A percentile compares a stretch with the other conserved stretches of the same genome.
These are phyloP conservation scores for Scolanthus callimorphus DNA, from an alignment of 92 coral and sea anemone species.

Conservation along the genomic window DNA sequence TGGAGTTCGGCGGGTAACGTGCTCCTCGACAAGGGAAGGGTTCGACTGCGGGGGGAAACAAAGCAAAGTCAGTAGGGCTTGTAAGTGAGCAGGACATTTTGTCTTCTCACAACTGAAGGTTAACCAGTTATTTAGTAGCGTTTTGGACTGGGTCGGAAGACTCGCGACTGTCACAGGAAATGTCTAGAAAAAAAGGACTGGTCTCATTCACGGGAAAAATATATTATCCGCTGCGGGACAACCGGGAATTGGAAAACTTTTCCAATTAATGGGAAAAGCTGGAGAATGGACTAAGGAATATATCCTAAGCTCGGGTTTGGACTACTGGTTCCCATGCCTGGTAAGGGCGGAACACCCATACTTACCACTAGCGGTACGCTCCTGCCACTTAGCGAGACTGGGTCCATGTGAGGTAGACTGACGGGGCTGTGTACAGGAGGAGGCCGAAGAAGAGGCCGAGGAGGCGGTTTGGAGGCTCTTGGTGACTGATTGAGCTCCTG, in stretches of 20 bases:
- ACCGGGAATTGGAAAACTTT: too few relatives aligned
- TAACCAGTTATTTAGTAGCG: too few relatives aligned
- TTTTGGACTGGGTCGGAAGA: too few relatives aligned
- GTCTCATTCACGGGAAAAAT: too few relatives aligned
- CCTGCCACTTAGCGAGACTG: constrained; percentile 78
- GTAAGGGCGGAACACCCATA: not conserved
- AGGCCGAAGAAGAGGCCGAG: constrained; percentile 17
- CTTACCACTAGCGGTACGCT: constrained; percentile 87
- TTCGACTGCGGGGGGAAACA: constrained; percentile 8
- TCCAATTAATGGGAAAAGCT: constrained; percentile 26
- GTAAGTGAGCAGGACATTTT: not conserved
- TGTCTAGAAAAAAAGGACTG: too few relatives aligned
- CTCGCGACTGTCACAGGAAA: too few relatives aligned
- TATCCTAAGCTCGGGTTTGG: not conserved
- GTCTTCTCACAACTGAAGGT: not conserved
- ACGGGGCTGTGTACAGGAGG: constrained; percentile 43
- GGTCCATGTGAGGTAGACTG: constrained; percentile 84
- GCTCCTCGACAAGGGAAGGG: constrained; percentile 20
- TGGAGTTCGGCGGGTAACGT: too few relatives aligned
- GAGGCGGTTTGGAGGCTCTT: constrained; percentile 52
- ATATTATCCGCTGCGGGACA: too few relatives aligned
- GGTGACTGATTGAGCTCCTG: constrained; percentile 61
- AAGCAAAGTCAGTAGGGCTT: too few relatives aligned
- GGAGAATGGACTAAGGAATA: constrained; percentile 50
- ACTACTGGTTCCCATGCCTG: too few relatives aligned